These are phyloP conservation scores for Drosophila neotestacea DNA, from an alignment of 2,888 invertebrate species.

Conservation along the genomic window DNA sequence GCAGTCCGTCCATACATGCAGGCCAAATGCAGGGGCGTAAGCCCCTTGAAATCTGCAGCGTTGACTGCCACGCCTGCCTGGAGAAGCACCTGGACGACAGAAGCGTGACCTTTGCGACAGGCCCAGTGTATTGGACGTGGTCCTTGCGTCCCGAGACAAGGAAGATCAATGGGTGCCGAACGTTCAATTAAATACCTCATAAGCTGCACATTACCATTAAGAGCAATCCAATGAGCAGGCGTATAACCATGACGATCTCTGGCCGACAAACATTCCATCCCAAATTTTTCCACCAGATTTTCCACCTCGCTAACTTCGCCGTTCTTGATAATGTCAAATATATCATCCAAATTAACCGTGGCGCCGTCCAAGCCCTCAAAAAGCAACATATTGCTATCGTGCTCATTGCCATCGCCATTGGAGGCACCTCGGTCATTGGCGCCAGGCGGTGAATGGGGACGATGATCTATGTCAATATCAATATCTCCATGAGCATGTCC, in stretches of 20 bases:
- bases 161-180: slow-evolving; percentile 93
- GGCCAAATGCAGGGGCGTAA: slow-evolving; percentile 96
- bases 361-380: slow-evolving; percentile 82
- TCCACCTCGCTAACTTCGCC: slow-evolving; percentile 94
- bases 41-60: slow-evolving; percentile 93
- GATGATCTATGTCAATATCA: slow-evolving; percentile 80
- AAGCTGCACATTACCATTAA: slow-evolving; percentile 95
- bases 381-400: slow-evolving; percentile 85
- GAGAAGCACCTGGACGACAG: slow-evolving; percentile 91
- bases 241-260: slow-evolving; percentile 97
- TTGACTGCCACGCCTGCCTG: slow-evolving; percentile 95
- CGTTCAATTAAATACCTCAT: slow-evolving; percentile 94
- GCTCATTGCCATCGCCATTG: slow-evolving; percentile 55
- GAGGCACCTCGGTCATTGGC: slow-evolving; percentile 29
- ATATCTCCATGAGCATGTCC: slow-evolving; percentile 86
- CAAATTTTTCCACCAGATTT: slow-evolving; percentile 92
- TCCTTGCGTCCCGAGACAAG: slow-evolving; percentile 91
- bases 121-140: slow-evolving; percentile 98
- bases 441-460: slow-evolving; percentile 77
- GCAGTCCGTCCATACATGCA: slow-evolving; percentile 97
- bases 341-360: slow-evolving; percentile 87
- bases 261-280: slow-evolving; percentile 91
- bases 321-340: slow-evolving; percentile 94
- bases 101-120: slow-evolving; percentile 95
- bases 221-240: slow-evolving; percentile 93